phyloP scores from a whole-genome alignment of 2,888 invertebrate species.

The Drosophila rellima region DNA sequence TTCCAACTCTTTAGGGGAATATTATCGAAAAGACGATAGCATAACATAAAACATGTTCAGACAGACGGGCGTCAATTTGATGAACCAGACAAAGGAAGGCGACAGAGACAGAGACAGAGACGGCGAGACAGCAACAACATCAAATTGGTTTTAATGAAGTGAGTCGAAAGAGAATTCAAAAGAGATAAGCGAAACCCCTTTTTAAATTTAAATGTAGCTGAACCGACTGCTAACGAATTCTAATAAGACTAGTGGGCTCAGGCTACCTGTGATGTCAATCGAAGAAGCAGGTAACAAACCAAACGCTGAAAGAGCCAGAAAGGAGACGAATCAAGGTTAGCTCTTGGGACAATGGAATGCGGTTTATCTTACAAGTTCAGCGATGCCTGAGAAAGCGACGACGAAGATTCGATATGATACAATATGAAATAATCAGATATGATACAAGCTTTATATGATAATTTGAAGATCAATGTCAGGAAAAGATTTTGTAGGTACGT shows the following conservation, averaged over 20 bases:
- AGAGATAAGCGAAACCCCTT: slow-evolving; percentile 33
- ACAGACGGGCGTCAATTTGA: slow-evolving; percentile 66
- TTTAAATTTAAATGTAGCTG: slow-evolving; percentile 45
- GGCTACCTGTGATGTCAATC: slow-evolving; percentile 54
- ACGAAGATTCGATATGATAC: slow-evolving; percentile 16
- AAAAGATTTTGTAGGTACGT: neutral
- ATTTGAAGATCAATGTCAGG: slow-evolving; percentile 31
- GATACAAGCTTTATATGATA: slow-evolving; percentile 17
- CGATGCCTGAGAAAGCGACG: slow-evolving; percentile 16
- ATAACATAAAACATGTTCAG: slow-evolving; percentile 47
- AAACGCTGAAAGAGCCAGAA: slow-evolving; percentile 1
- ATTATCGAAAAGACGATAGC: slow-evolving; percentile 29
- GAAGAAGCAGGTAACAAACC: slow-evolving; percentile 54
- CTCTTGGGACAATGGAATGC: slow-evolving; percentile 37
- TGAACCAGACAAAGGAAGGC: slow-evolving; percentile 40
- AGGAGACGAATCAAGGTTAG: slow-evolving; percentile 39
- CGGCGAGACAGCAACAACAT: slow-evolving; percentile 27
- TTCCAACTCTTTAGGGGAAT: slow-evolving; percentile 22
- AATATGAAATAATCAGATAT: slow-evolving; percentile 33
- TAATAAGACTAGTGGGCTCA: slow-evolving; percentile 50
- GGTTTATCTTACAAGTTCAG: slow-evolving; percentile 15
- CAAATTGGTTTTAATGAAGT: slow-evolving; percentile 58
- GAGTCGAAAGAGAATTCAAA: slow-evolving; percentile 37
- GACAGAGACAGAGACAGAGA: slow-evolving; percentile 10
- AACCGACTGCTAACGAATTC: slow-evolving; percentile 54